Percentiles rank a stretch among this genome's conserved stretches.
Evolutionary conservation across 2,113 vertebrate genomes (phyloP).

Genomic region (Oreochromis spilurus): DNA sequence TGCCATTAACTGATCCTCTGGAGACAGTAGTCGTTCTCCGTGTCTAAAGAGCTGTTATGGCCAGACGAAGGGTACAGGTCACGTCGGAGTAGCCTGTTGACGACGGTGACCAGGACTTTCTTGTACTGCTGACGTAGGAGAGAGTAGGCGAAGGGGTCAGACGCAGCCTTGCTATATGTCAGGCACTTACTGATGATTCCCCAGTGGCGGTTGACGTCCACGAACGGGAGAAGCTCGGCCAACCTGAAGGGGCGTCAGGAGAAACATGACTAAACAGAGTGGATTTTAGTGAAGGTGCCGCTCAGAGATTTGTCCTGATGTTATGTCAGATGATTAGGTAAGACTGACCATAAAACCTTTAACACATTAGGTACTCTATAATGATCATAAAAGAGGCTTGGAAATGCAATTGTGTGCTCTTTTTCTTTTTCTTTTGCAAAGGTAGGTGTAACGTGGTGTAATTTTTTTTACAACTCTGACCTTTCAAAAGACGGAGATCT

Average conservation of each 20-base stretch:
- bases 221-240: slow-evolving; percentile 78
- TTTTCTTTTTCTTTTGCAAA: neutral
- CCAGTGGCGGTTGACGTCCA: slow-evolving; percentile 81
- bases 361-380: neutral
- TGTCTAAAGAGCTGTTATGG: slow-evolving; percentile 81
- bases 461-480: neutral
- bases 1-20: slow-evolving; percentile 76
- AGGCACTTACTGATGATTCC: slow-evolving; percentile 84
- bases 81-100: slow-evolving; percentile 78
- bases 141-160: slow-evolving; percentile 80
- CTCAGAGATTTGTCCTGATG: neutral
- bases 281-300: neutral
- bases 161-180: slow-evolving; percentile 83
- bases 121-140: slow-evolving; percentile 81
- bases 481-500: neutral
- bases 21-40: slow-evolving; percentile 81
- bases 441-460: neutral
- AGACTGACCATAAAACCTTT: neutral
- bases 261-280: neutral
- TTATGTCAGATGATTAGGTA: neutral
- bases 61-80: slow-evolving; percentile 80
- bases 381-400: neutral
- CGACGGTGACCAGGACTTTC: slow-evolving; percentile 77
- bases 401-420: neutral
- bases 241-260: slow-evolving; percentile 67